These are phyloP conservation scores for Hypena proboscidalis DNA, from an alignment of 2,888 invertebrate genomes.

Conservation along the genomic window DNA sequence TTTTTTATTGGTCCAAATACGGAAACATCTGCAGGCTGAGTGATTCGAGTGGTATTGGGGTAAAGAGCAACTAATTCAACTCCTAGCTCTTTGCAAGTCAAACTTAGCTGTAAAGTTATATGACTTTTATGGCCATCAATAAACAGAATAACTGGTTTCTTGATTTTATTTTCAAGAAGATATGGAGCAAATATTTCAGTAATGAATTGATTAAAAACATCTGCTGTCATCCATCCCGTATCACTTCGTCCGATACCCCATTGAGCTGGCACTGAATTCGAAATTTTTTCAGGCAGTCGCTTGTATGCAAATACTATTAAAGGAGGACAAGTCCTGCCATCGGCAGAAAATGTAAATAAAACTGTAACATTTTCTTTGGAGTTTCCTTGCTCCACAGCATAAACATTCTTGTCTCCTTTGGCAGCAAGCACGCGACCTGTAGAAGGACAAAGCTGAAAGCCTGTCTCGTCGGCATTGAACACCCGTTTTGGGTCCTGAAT, in stretches of 20 bases:
- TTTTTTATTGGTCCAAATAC: slow-evolving; percentile 35
- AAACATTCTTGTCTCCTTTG: slow-evolving; percentile 40
- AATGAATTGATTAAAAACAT: slow-evolving; percentile 24
- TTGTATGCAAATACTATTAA: slow-evolving; percentile 41
- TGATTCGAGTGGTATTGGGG: slow-evolving; percentile 22
- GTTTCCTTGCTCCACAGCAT: slow-evolving; percentile 35
- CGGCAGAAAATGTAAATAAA: slow-evolving; percentile 34
- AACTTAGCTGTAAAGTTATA: slow-evolving; percentile 32
- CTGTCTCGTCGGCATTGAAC: slow-evolving; percentile 39
- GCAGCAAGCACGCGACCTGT: slow-evolving; percentile 41
- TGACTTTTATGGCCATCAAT: slow-evolving; percentile 43
- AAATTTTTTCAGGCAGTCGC: slow-evolving; percentile 25
- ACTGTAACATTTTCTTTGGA: slow-evolving; percentile 45
- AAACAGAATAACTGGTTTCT: slow-evolving; percentile 41
- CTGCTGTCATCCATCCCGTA: slow-evolving; percentile 23
- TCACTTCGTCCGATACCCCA: slow-evolving; percentile 12
- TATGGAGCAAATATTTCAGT: slow-evolving; percentile 13
- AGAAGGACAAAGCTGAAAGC: slow-evolving; percentile 40
- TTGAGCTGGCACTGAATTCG: too few relatives aligned
- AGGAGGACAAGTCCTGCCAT: slow-evolving; percentile 36
- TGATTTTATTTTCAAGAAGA: slow-evolving; percentile 14
- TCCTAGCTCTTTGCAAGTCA: slow-evolving; percentile 27
- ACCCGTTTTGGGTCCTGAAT: too few relatives aligned
- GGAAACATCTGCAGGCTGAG: slow-evolving; percentile 40
- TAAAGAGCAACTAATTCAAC: slow-evolving; percentile 38